These are phyloP conservation scores for Neotoxoptera formosana DNA, from an alignment of 1,140 invertebrate genomes.

Conservation along the genomic window DNA sequence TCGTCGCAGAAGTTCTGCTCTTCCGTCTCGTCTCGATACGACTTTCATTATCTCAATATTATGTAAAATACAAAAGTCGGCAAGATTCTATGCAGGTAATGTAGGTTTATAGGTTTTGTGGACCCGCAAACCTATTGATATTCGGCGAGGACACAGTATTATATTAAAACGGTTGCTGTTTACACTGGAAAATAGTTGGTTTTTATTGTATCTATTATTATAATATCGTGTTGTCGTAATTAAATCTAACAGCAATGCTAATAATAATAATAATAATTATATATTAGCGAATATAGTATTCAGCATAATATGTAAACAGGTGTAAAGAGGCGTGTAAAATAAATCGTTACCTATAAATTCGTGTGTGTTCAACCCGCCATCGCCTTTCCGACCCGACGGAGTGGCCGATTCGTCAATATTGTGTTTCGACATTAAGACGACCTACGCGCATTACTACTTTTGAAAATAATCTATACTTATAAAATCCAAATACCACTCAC, in stretches of 20 bases:
- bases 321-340: background rate
- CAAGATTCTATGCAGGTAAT: background rate
- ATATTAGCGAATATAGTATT: background rate
- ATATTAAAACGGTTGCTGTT: background rate
- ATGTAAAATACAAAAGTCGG: background rate
- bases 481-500: no score
- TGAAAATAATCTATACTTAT: no score
- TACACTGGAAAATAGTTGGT: no score
- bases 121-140: background rate
- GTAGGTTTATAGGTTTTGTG: background rate
- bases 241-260: background rate
- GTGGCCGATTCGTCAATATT: background rate
- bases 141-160: no score
- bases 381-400: background rate
- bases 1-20: background rate
- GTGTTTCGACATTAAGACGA: background rate
- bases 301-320: background rate
- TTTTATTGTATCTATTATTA: background rate
- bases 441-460: background rate
- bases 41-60: background rate
- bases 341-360: background rate
- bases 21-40: background rate
- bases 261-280: no score
- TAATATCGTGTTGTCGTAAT: background rate
- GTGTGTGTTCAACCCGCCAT: background rate